Base-by-base conservation (phyloP, 2,888 invertebrate genomes). In the Acanthosepion pharaonis region DNA sequence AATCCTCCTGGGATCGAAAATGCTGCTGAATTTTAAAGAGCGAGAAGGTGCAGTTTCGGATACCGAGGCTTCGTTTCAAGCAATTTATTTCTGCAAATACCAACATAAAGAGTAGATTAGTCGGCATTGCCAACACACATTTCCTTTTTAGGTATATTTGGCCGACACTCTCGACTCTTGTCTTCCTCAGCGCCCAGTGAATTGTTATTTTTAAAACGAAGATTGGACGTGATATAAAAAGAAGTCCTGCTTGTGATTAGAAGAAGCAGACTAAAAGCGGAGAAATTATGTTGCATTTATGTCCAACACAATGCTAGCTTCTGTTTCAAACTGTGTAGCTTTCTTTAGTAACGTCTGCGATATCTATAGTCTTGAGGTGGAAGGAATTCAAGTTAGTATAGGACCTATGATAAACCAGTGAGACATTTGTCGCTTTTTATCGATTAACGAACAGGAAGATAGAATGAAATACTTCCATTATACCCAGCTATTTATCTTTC, bases 341-440 rank as follows among this genome's bases (percentile, higher is more conserved):
- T 78, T 78, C 78, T 78, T 78, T 78, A 78, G 78, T n/a, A 78
- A n/a, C n/a, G 78, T 78, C 78, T 78, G 78, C 18, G n/a, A n/a
- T 78, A 78, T 78, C 78, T 78, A 78, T 78, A 78, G n/a, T n/a
- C n/a, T n/a, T n/a, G n/a, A n/a, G n/a, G n/a, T n/a, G n/a, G n/a
- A n/a, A n/a, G n/a, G n/a, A n/a, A n/a, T n/a, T n/a, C n/a, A n/a
- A n/a, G n/a, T n/a, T n/a, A n/a, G n/a, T n/a, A n/a, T n/a, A n/a
- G n/a, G n/a, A n/a, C n/a, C n/a, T n/a, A n/a, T n/a, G n/a, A n/a
- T n/a, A n/a, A n/a, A n/a, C 78, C n/a, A n/a, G 78, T 78, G n/a
- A 78, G 78, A n/a, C 15, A n/a, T n/a, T n/a, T 78, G 78, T n/a
- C 11, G n/a, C n/a, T 78, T 78, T n/a, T 78, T 78, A 78, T 78